Evolutionary conservation across 2,888 invertebrate species (phyloP).

Genomic region (Cylindroiulus punctatus): DNA sequence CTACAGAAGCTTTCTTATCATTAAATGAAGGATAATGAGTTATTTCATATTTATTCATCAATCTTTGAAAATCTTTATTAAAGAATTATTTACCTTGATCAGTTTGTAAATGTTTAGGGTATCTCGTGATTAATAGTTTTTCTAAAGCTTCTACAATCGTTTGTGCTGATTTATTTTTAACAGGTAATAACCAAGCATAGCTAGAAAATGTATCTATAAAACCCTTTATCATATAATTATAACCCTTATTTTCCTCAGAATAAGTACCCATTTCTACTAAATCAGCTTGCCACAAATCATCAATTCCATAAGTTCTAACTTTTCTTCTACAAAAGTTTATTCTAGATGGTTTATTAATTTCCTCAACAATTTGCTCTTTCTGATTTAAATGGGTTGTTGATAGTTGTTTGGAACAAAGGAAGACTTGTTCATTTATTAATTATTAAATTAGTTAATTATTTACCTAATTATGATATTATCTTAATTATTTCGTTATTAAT

Average conservation of each 20-base stretch:
- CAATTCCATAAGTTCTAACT: neutral
- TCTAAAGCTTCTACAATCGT: neutral
- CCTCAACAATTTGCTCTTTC: too few relatives aligned
- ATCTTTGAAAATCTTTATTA: neutral
- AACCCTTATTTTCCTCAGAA: neutral
- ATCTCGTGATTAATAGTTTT: neutral
- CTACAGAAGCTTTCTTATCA: neutral
- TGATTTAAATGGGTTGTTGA: too few relatives aligned
- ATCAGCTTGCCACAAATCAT: constrained; percentile 41
- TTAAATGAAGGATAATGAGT: neutral
- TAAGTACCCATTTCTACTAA: neutral
- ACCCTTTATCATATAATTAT: constrained; percentile 29
- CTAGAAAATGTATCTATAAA: constrained; percentile 13
- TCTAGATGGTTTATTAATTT: neutral
- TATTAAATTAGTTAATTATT: too few relatives aligned
- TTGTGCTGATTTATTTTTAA: neutral
- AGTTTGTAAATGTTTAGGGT: neutral
- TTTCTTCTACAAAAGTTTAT: neutral
- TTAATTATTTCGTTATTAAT: too few relatives aligned
- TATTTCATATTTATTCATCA: neutral
- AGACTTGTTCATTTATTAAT: too few relatives aligned
- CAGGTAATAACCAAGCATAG: neutral
- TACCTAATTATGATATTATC: too few relatives aligned
- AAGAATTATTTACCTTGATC: neutral
- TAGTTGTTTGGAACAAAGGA: too few relatives aligned